Evolutionary conservation across 2,888 invertebrate species (phyloP).

Genomic region (Melieria crassipennis): DNA sequence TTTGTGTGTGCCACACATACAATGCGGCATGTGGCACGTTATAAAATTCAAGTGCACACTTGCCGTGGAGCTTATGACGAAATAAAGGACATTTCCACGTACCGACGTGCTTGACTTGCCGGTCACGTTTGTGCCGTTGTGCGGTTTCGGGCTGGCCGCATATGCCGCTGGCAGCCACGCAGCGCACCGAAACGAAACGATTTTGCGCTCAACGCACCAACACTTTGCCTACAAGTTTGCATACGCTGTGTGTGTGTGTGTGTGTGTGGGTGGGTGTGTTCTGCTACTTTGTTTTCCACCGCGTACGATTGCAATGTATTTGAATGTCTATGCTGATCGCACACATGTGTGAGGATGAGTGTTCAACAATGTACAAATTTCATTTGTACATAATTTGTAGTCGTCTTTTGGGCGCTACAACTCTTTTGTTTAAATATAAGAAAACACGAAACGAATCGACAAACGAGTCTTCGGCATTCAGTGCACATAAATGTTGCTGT

Average conservation of each 20-base stretch:
- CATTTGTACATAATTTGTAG: constrained; percentile 21
- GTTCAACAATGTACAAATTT: constrained; percentile 4
- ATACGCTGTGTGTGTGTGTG: too few species aligned
- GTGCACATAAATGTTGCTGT: neutral
- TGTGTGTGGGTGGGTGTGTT: constrained; percentile 1
- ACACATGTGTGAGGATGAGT: too few species aligned
- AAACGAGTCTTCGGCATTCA: neutral
- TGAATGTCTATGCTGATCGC: too few species aligned
- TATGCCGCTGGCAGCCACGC: too few species aligned
- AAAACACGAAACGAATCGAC: neutral
- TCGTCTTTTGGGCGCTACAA: constrained; percentile 24
- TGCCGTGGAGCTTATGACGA: neutral
- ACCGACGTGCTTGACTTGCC: constrained; percentile 5
- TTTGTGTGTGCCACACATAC: neutral
- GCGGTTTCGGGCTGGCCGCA: constrained; percentile 2
- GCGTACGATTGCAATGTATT: too few species aligned
- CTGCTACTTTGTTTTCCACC: neutral
- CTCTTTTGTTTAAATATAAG: constrained; percentile 20
- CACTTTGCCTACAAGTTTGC: too few species aligned
- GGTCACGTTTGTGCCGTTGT: constrained; percentile 24
- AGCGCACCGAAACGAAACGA: too few species aligned
- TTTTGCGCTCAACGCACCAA: too few species aligned
- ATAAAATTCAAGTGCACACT: neutral
- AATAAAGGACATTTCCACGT: neutral
- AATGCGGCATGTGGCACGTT: neutral